A percentile compares a stretch with the other conserved stretches of the same genome.
Conservation (phyloP, 1,140 invertebrate species). For the Oryctes rhinoceros region DNA sequence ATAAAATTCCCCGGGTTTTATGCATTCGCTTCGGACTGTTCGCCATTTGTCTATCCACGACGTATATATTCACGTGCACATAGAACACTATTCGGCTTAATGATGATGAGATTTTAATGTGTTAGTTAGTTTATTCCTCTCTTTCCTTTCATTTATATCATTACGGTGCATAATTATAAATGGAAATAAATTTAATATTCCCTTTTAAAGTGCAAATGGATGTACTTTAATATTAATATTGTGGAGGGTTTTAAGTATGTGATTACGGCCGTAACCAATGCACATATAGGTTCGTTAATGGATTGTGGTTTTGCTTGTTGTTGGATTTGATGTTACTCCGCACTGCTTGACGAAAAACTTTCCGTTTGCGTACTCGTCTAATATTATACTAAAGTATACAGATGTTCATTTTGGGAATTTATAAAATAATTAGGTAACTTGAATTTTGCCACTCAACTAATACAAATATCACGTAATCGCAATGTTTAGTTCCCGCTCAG, state of each 20-base stretch:
- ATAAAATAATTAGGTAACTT: not conserved
- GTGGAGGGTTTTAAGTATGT: conserved; percentile 20
- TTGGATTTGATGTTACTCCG: not conserved
- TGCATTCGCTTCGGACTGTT: not conserved
- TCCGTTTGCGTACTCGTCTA: not conserved
- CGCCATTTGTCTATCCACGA: conserved; percentile 1
- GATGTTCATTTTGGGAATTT: not conserved
- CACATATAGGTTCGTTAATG: conserved; percentile 18
- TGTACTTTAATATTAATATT: conserved; percentile 21
- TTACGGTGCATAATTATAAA: conserved; percentile 23
- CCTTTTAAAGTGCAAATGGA: conserved; percentile 31
- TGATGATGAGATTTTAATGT: conserved; percentile 35
- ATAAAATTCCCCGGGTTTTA: conserved; percentile 6
- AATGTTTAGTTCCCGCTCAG: no score
- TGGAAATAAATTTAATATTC: conserved; percentile 26
- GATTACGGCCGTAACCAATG: conserved; percentile 32
- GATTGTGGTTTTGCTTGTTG: conserved; percentile 9
- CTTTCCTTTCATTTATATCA: not conserved
- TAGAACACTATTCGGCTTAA: conserved; percentile 23
- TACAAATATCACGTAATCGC: no score
- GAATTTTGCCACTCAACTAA: no score
- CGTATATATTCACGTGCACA: not conserved
- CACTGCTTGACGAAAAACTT: not conserved
- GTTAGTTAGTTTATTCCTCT: conserved; percentile 19
- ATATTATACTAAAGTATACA: not conserved